These are phyloP conservation scores for Diloba caeruleocephala DNA, from an alignment of 2,888 invertebrate species.

Conservation along the genomic window DNA sequence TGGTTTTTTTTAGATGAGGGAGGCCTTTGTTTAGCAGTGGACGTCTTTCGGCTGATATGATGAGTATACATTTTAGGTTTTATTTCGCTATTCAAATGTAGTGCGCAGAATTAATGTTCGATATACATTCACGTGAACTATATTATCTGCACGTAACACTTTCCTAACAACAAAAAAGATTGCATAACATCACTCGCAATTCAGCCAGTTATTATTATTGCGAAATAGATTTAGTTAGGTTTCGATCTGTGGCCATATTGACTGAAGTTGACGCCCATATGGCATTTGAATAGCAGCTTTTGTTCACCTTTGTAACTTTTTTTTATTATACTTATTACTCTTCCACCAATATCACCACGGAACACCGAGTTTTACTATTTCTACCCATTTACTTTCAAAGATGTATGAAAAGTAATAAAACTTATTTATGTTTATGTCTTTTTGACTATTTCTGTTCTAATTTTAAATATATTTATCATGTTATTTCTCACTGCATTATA, in stretches of 20 bases:
- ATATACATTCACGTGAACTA: constrained; percentile 7
- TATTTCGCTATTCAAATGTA: background rate
- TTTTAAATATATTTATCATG: too few species aligned
- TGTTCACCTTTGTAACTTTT: constrained; percentile 13
- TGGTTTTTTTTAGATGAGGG: too few species aligned
- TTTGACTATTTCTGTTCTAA: too few species aligned
- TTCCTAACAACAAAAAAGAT: constrained; percentile 33
- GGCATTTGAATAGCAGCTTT: constrained; percentile 6
- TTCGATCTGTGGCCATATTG: constrained; percentile 12
- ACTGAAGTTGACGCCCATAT: constrained; percentile 14
- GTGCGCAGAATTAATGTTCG: background rate
- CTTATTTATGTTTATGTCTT: too few species aligned
- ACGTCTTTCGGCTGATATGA: too few species aligned
- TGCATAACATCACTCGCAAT: constrained; percentile 28
- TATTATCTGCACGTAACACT: constrained; percentile 16
- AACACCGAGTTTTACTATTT: too few species aligned
- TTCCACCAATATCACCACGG: too few species aligned
- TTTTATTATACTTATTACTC: too few species aligned
- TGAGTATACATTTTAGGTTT: background rate
- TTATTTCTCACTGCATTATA: too few species aligned
- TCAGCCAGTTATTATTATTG: constrained; percentile 29
- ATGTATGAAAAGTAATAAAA: too few species aligned
- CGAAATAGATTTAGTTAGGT: constrained; percentile 42
- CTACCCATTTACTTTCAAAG: too few species aligned
- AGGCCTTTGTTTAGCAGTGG: too few species aligned